Base-by-base conservation (phyloP, 2,888 invertebrate genomes). In the Zonitis immaculata region DNA sequence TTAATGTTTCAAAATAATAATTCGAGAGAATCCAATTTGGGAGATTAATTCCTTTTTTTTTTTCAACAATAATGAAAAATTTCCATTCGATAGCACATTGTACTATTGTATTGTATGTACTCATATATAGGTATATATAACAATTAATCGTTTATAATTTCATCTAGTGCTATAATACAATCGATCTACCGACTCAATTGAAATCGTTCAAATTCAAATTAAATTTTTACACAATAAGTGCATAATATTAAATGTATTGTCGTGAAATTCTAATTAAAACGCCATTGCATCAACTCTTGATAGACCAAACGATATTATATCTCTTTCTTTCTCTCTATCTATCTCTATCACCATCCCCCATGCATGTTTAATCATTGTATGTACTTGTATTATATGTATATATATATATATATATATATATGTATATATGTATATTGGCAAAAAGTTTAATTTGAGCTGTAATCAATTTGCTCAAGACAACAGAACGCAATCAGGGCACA, bases 391-490 rank as follows among this genome's bases (percentile, higher is more conserved):
- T n/a, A n/a, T n/a, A n/a, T n/a, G n/a, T n/a, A n/a, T n/a, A n/a
- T n/a, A n/a, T n/a, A n/a, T n/a, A n/a, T n/a, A n/a, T n/a, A n/a
- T n/a, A n/a, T n/a, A n/a, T n/a, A n/a, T n/a, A n/a, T n/a, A n/a
- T n/a, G n/a, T n/a, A n/a, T n/a, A n/a, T n/a, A n/a, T n/a, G n/a
- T n/a, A n/a, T n/a, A n/a, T n/a, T n/a, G 59, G 73, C 70, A 73
- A 73, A 73, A 73, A 73, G 68, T 73, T 73, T 73, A 73, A 73
- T 74, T 74, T 70, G 70, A 68, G 70, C 70, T 70, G 71, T 68
- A 73, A 73, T 74, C 73, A 73, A 74, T 74, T 73, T 74, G 73
- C 72, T 71, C 71, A 73, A 74, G 74, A 74, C 72, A 72, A 72
- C 72, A 70, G 71, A 70, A 66, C 66, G 72, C 69, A 72, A 72